Evolutionary conservation across 2,888 invertebrate genomes (phyloP), one percentile per base, ranked within the genome.

Genomic region (Folsomia candida): DNA sequence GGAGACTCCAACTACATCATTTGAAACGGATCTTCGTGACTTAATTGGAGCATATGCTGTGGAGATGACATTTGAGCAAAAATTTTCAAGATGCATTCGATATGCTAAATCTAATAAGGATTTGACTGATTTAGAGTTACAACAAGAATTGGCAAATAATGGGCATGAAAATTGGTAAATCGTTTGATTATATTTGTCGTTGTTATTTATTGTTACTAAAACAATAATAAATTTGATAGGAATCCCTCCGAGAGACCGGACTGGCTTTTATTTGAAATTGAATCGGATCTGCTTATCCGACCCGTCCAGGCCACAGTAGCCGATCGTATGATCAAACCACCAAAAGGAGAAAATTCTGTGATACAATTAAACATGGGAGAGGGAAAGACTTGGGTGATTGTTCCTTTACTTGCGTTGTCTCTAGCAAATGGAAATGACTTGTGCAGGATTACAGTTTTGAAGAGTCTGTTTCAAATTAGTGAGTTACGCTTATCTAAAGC

Each of bases 261-360:
- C 11, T 72, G 72, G 72, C 70, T 72, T 25, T 67, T 72, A 2
- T 70, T 72, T 63, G 72, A 72, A 67, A 67, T 72, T 6, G 72
- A 72, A 60, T 65, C 66, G 69, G 72, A 72, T 57, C 57, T 72
- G 20, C 67, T 70, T 63, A 51, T 72, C 9, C 25, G 72, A 22
- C 57, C 57, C 3, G 29, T 67, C 20, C 72, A 72, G 37, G 69
- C 66, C 11, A 62, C 24, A 51, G 72, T 72, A 9, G 72, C 72
- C 1, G 67, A 72, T 14, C 20, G 64, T n/a, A 72, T 72, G 72
- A 61, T 61, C 24, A 57, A 69, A 25, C 67, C 72, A 0, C 57
- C 27, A 9, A 37, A 61, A 9, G 20, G 59, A 18, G 61, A 70
- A 29, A 70, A 70, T 37, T 51, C 66, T 24, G 37, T 70, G 2